Base-by-base conservation (phyloP, 2,113 vertebrate genomes). In the Platysternon megacephalum region DNA sequence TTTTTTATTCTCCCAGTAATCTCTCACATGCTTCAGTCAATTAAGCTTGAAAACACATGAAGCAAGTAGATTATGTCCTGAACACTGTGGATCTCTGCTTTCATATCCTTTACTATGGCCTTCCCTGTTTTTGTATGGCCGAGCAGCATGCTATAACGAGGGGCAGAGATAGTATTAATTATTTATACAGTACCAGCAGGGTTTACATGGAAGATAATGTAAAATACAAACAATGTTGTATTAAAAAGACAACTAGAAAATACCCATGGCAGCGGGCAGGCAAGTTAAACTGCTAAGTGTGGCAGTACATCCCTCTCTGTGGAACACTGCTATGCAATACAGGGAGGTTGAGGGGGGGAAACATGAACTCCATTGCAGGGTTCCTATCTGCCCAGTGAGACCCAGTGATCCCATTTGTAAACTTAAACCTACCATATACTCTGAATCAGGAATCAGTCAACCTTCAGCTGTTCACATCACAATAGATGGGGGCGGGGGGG, bases 1-100 rank as follows among this genome's bases (percentile, higher is more conserved):
- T 94, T 91, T 90, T 80, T 11, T 95, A 87, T 90, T 97, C 96
- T 97, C 83, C 74, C 90, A 82, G 78, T 88, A 92, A 96, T 86
- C 86, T 93, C 85, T 96, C 96, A 97, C 82, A 94, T 91, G 92
- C 65, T 84, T 95, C 93, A 94, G 79, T 96, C 96, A 93, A 87
- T 96, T 97, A 90, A 84, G 85, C 79, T 79, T 88, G 52, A 89
- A 96, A 97, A 92, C 85, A 95, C 13, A 22, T 2, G 39, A 96
- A 96, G 90, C 32, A 84, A 95, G 68, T 3, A 92, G 65, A 95
- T 87, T 87, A 87, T 26, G 88, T 61, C 22, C 82, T 81, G 55
- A 56, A 88, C 26, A 95, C 51, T 61, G 86, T 0, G 0, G 2
- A 42, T 32, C 42, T 90, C 55, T 80, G 35, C 44, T 52, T 79